Base-by-base conservation (phyloP, 2,113 vertebrate genomes). In the Hippocampus mohnikei region DNA sequence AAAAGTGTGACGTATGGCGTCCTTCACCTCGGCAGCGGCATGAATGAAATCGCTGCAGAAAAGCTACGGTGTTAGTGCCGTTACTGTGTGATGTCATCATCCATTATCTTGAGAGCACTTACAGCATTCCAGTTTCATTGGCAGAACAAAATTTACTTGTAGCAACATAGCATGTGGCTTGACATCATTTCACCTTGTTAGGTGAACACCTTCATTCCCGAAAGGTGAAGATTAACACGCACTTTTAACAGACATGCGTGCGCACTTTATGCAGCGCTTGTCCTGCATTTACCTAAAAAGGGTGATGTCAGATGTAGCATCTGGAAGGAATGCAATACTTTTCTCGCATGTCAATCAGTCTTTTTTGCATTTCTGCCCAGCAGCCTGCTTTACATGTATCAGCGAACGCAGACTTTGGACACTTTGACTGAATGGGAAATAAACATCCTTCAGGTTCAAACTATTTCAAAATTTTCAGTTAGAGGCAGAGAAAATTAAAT, bases 371-470 rank as follows among this genome's bases (percentile, higher is more conserved):
- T 77, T 60, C 68, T 70, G 67, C 61, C 42, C 67, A 66, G 66
- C 70, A 29, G 25, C 61, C 69, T 73, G 71, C 72, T 81, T 86
- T 66, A 77, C 79, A 82, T 80, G 78, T 74, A 77, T 12, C 8
- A 13, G 61, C 61, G 15, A 58, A 65, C 58, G n/a, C 29, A 42
- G 25, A 23, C 65, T 16, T 46, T 65, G 61, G 63, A 74, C 71
- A 59, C 73, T 69, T 67, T 41, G 20, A 79, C 68, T 27, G 68
- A 70, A 74, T 74, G 29, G 63, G 59, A 83, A 66, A 72, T 70
- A 25, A 63, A 4, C 16, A 42, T 67, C 60, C 21, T 59, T 66
- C 48, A 23, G 16, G 50, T 58, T 52, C 66, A 58, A 80, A 48
- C 70, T 66, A 18, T 70, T 62, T 52, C 58, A 50, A 41, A 74